Evolutionary conservation across 2,888 invertebrate genomes (phyloP).

Genomic region (Latheticus oryzae): DNA sequence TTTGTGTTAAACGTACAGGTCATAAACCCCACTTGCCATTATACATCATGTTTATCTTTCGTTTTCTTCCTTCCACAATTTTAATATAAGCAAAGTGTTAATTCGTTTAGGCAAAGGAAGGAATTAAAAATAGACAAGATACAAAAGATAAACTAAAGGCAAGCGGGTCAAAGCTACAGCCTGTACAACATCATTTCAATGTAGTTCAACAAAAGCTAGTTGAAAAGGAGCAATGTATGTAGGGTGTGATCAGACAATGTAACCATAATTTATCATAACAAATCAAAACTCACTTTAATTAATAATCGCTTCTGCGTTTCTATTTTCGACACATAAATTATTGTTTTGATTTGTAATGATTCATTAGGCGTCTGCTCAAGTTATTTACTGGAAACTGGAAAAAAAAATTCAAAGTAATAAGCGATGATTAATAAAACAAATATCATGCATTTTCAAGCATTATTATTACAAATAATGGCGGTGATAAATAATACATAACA

Average conservation of each 20-base stretch:
- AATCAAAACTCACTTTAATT: constrained; percentile 19
- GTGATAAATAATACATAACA: constrained; percentile 69
- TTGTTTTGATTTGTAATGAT: constrained; percentile 28
- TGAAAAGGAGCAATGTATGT: constrained; percentile 39
- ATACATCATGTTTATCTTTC: constrained; percentile 14
- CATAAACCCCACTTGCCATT: constrained; percentile 35
- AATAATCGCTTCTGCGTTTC: not conserved
- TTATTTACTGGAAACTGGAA: constrained; percentile 53
- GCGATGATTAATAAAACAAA: constrained; percentile 78
- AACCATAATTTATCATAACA: constrained; percentile 25
- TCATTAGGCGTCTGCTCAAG: constrained; percentile 27
- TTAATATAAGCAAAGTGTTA: constrained; percentile 4
- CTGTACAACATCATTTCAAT: constrained; percentile 47
- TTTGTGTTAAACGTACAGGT: constrained; percentile 44
- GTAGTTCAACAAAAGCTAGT: constrained; percentile 45
- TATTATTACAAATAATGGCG: constrained; percentile 87
- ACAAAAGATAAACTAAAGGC: constrained; percentile 56
- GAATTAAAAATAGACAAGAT: constrained; percentile 43
- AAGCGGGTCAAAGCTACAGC: constrained; percentile 51
- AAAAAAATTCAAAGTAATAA: constrained; percentile 63
- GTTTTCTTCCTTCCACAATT: no score
- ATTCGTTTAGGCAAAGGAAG: constrained; percentile 6
- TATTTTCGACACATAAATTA: constrained; percentile 1
- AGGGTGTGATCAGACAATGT: constrained; percentile 31
- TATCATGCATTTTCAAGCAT: constrained; percentile 89